Base-by-base conservation (phyloP, 2,888 invertebrate species). In the Epistrophe grossulariae region DNA sequence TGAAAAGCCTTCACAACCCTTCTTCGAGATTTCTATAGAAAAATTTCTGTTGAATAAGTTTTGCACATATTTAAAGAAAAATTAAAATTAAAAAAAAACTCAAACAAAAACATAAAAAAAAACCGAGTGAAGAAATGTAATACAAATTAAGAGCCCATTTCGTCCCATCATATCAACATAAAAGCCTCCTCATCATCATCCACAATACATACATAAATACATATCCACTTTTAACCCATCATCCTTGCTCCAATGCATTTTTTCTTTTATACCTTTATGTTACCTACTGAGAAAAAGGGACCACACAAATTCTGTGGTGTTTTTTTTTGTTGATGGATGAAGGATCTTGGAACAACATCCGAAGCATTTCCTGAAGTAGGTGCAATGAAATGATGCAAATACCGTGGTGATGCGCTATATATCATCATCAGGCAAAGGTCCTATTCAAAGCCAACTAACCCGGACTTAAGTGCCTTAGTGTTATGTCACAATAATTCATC, bases 371-470 rank as follows among this genome's bases (percentile, higher is more conserved):
- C 40, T 84, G 70, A 88, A 89, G 88, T 89, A 88, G 88, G 88
- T 88, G 88, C 88, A 89, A 88, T 84, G 81, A 81, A 85, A 85
- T 72, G 72, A 80, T 81, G 80, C 81, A 80, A 71, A 64, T 70
- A 70, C 62, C 62, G 55, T 62, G 60, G 17, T 38, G 60, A 60
- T 60, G 43, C 40, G 70, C 71, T 68, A 52, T 24, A 24, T n/a
- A n/a, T n/a, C n/a, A n/a, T 3, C 24, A 24, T 24, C 38, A 72
- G 82, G 87, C 79, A 73, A 79, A 78, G 66, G 77, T 78, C 66
- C 83, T 80, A 87, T 88, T 88, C 88, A 87, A 72, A 88, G 78
- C 80, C 78, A 87, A 84, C 88, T 88, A 80, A 87, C 87, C 74
- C 48, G 59, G 55, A 55, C 52, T 43, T 45, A 78, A 88, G 87